Percentiles rank a stretch among this genome's conserved stretches.
phyloP scores from a whole-genome alignment of 2,113 vertebrate genomes.

The Ageneiosus marmoratus region DNA sequence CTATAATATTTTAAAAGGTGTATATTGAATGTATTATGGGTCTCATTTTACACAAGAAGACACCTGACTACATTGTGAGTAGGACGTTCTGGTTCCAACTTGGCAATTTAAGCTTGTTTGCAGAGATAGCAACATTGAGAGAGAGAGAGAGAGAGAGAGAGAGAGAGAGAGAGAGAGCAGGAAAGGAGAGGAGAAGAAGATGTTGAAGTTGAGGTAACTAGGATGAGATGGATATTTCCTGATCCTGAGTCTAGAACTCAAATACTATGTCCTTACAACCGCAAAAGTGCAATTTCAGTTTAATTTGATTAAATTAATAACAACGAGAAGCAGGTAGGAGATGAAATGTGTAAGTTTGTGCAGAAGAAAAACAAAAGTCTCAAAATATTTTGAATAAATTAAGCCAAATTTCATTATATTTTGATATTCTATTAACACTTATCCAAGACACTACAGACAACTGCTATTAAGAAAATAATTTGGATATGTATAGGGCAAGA shows the following conservation, averaged over 20 bases:
- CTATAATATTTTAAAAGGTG: background rate
- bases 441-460: background rate
- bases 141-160: background rate
- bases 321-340: background rate
- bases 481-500: background rate
- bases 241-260: conserved; percentile 57
- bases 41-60: background rate
- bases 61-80: background rate
- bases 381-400: conserved; percentile 21
- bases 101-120: background rate
- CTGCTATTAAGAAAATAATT: background rate
- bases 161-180: background rate
- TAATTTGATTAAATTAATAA: background rate
- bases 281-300: conserved; percentile 13
- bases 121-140: background rate
- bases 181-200: background rate
- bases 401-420: conserved; percentile 20
- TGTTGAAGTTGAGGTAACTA: conserved; percentile 42
- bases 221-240: conserved; percentile 63
- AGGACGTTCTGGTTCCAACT: background rate
- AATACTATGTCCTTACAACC: conserved; percentile 41
- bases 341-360: background rate
- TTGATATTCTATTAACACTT: background rate
- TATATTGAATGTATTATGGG: background rate
- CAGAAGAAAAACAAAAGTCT: background rate